These are phyloP conservation scores for Lateolabrax maculatus DNA, from an alignment of 2,797 vertebrate species.

Conservation along the genomic window DNA sequence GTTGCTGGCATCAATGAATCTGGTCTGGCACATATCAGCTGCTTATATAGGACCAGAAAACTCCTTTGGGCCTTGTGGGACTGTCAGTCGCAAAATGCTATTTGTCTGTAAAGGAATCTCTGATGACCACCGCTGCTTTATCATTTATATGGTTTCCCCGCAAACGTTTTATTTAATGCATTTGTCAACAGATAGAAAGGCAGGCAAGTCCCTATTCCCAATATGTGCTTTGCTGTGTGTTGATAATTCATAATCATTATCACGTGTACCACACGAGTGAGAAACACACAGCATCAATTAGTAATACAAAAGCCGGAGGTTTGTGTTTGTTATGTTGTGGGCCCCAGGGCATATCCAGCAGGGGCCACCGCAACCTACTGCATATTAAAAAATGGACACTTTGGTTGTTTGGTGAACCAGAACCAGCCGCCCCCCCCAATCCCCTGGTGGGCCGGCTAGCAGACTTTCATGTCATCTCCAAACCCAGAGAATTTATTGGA, in stretches of 20 bases:
- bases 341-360: background rate
- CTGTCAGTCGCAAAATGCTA: constrained; percentile 45
- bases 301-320: constrained; percentile 24
- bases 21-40: constrained; percentile 39
- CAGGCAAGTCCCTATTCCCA: background rate
- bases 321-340: constrained; percentile 25
- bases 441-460: constrained; percentile 26
- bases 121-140: constrained; percentile 3
- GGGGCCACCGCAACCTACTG: constrained; percentile 11
- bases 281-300: constrained; percentile 24
- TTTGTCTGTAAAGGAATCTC: constrained; percentile 40
- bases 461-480: constrained; percentile 53
- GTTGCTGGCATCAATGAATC: constrained; percentile 63
- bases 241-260: constrained; percentile 7
- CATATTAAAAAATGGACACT: constrained; percentile 52
- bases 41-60: constrained; percentile 23
- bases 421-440: constrained; percentile 29
- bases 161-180: constrained; percentile 12
- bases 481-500: constrained; percentile 47
- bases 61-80: constrained; percentile 27
- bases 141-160: constrained; percentile 9
- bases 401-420: constrained; percentile 34
- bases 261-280: constrained; percentile 6
- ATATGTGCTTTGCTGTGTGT: background rate
- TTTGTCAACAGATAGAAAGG: constrained; percentile 24